phyloP scores from a whole-genome alignment of 2,888 invertebrate species.

The Colostygia pectinataria region DNA sequence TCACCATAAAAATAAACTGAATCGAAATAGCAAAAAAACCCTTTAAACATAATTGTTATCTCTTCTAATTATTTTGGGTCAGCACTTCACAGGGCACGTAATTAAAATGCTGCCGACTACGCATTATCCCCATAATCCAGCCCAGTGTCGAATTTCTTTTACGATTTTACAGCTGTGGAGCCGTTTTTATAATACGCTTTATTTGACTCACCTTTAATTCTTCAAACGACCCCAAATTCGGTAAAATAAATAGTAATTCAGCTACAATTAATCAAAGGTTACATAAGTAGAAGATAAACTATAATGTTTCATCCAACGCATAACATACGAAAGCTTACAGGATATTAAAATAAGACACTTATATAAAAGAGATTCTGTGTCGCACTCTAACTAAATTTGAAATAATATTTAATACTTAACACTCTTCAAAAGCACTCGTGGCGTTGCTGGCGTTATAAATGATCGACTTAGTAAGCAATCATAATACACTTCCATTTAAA shows the following conservation, averaged over 20 bases:
- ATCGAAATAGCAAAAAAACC: conserved; percentile 31
- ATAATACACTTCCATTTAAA: too few species aligned
- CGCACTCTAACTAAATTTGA: too few species aligned
- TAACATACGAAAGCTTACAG: too few species aligned
- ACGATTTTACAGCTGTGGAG: conserved; percentile 37
- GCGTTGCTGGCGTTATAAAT: too few species aligned
- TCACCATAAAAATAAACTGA: conserved; percentile 26
- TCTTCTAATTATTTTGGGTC: conserved; percentile 43
- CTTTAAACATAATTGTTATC: conserved; percentile 33
- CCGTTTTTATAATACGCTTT: conserved; percentile 43
- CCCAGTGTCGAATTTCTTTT: conserved; percentile 40
- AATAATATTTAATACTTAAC: too few species aligned
- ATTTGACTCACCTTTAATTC: conserved; percentile 35
- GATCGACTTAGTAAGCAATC: too few species aligned
- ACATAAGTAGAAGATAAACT: too few species aligned
- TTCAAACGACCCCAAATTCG: conserved; percentile 33
- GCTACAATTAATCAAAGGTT: background rate
- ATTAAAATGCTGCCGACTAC: conserved; percentile 47
- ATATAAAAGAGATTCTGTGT: too few species aligned
- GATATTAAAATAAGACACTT: too few species aligned
- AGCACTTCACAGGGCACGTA: conserved; percentile 40
- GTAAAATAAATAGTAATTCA: background rate
- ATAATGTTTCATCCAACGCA: too few species aligned
- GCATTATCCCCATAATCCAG: conserved; percentile 45
- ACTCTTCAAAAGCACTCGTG: too few species aligned